Evolutionary conservation across 2,113 vertebrate species (phyloP).

Genomic region (Eclectus roratus): DNA sequence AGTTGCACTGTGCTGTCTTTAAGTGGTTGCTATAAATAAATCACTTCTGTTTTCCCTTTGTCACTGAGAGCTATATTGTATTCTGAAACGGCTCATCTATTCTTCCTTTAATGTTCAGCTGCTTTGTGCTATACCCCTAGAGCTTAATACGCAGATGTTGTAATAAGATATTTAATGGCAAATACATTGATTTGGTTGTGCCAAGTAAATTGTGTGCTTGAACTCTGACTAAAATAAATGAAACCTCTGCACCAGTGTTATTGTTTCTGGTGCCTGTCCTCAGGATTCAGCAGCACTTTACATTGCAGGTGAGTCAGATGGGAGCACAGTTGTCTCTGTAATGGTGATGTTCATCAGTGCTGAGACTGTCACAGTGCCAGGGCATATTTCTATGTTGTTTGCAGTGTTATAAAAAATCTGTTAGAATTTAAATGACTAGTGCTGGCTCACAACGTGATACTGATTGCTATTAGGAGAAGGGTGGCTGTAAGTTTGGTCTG

Average conservation of each 20-base stretch:
- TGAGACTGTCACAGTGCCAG: not conserved
- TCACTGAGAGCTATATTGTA: constrained; percentile 50
- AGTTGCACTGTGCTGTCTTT: constrained; percentile 69
- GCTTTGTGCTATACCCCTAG: constrained; percentile 37
- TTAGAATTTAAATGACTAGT: not conserved
- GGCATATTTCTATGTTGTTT: not conserved
- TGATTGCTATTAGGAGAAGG: not conserved
- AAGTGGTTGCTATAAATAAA: constrained; percentile 76
- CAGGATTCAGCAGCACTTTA: not conserved
- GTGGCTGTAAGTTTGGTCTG: not conserved
- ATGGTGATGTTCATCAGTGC: not conserved
- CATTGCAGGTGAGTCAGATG: not conserved
- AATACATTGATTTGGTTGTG: constrained; percentile 2
- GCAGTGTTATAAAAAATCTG: not conserved
- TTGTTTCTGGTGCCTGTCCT: not conserved
- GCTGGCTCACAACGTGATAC: not conserved
- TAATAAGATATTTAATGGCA: constrained; percentile 44
- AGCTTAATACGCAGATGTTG: constrained; percentile 59
- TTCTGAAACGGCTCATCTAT: constrained; percentile 52
- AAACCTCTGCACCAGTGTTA: not conserved
- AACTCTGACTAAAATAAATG: constrained; percentile 19
- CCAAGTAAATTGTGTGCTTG: not conserved
- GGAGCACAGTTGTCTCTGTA: not conserved
- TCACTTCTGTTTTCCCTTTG: constrained; percentile 69
- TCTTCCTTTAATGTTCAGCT: constrained; percentile 61